Evolutionary conservation across 2,797 vertebrate species (phyloP), one percentile per base, ranked within the genome.

Genomic region (Lophius americanus): DNA sequence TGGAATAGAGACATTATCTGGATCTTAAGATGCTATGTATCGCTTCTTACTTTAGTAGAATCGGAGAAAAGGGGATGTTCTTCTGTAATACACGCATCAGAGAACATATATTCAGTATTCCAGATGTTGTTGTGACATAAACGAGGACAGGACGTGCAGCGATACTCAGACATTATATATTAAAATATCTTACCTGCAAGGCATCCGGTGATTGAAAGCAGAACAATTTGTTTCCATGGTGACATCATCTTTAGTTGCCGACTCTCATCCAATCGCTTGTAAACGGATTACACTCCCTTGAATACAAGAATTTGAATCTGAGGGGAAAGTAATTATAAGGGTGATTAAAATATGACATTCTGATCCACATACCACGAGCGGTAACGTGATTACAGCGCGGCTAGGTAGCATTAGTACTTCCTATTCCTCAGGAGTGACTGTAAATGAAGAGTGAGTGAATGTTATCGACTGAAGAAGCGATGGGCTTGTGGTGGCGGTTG

Each of bases 161-260:
- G 46, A 57, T 54, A 81, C 75, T 68, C 53, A 76, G 85, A 87
- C 76, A 80, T 72, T 88, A 89, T 70, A 66, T 75, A 73, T 82
- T 81, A 79, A 88, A 83, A 87, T 70, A 74, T 86, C 92, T 96
- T 96, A 98, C 96, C 97, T 97, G 93, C 93, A 78, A 97, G 92
- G 92, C 95, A 97, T 94, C 94, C 94, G 75, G 94, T 87, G 93
- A 97, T 89, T 68, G 93, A 95, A 84, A 96, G 90, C 87, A 97
- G 95, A 90, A 97, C 84, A 93, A 96, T 90, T 90, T 92, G 96
- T 95, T 94, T 95, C 97, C 96, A 97, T 94, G 95, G 95, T 87
- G 96, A 96, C 94, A 93, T 92, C 97, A 98, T 98, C 95, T 96
- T 96, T 92, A 93, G 91, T 84, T 88, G 78, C 92, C 88, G 77